Evolutionary conservation across 2,797 vertebrate genomes (phyloP).

Genomic region (Cyprinodon diabolis): DNA sequence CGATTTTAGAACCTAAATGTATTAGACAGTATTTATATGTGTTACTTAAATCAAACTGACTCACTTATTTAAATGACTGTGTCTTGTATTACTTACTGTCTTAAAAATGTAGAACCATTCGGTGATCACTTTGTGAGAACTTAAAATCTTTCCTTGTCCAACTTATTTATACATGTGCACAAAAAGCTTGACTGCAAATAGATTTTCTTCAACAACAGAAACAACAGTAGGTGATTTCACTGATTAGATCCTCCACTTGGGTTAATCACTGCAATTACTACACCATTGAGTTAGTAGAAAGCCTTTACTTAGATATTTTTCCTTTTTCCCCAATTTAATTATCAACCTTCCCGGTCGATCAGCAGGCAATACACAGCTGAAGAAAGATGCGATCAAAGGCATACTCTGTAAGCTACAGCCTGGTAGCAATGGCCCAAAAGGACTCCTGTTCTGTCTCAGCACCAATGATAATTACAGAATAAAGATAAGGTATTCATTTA

Average conservation of each 20-base stretch:
- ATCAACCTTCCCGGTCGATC: conserved; percentile 25
- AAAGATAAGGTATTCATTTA: conserved; percentile 10
- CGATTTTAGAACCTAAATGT: too few species aligned
- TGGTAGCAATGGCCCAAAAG: conserved; percentile 13
- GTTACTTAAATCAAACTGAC: not conserved
- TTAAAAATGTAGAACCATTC: not conserved
- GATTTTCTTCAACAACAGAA: conserved; percentile 20
- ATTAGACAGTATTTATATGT: too few species aligned
- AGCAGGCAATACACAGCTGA: conserved; percentile 20
- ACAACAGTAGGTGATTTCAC: conserved; percentile 40
- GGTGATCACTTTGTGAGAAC: conserved; percentile 19
- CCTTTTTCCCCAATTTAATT: conserved; percentile 36
- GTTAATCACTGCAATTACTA: conserved; percentile 52
- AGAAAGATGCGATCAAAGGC: conserved; percentile 26
- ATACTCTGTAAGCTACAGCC: conserved; percentile 5
- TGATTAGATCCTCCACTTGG: conserved; percentile 48
- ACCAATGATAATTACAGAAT: conserved; percentile 5
- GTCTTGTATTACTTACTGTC: not conserved
- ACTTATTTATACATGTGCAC: conserved; percentile 13
- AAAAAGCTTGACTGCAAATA: not conserved
- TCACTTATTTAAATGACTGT: not conserved
- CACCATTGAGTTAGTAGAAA: conserved; percentile 36
- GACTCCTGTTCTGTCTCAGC: conserved; percentile 3
- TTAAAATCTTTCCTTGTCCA: conserved; percentile 3
- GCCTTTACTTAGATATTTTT: conserved; percentile 26